These are phyloP conservation scores for Umimayanthus kanabou DNA, from an alignment of 92 coral and sea anemone genomes.

Conservation along the genomic window DNA sequence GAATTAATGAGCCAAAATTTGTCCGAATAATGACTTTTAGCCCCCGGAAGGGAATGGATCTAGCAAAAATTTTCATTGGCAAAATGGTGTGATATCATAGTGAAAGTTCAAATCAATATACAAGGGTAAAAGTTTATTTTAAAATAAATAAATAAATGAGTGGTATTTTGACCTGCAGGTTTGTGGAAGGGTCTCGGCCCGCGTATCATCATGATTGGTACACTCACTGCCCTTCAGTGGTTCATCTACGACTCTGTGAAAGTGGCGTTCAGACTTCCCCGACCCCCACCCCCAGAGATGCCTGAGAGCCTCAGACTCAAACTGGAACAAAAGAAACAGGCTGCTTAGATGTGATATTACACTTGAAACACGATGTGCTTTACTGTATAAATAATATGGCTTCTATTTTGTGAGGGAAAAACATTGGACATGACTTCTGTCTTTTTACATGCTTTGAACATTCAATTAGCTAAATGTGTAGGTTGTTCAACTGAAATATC, in stretches of 20 bases:
- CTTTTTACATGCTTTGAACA: conserved; percentile 10
- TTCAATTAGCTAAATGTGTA: neutral
- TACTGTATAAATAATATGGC: neutral
- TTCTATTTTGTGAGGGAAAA: neutral
- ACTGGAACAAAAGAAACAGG: conserved; percentile 42
- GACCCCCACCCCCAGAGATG: conserved; percentile 99
- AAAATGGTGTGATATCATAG: no score
- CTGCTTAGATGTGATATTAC: neutral
- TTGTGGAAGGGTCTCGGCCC: conserved; percentile 99
- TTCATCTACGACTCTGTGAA: conserved; percentile 99
- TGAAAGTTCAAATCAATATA: no score
- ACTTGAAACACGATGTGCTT: neutral
- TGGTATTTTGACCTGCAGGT: conserved; percentile 43
- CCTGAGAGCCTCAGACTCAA: conserved; percentile 95
- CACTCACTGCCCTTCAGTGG: conserved; percentile 99
- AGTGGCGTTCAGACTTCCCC: conserved; percentile 96
- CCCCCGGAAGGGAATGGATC: no score
- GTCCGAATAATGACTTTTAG: no score
- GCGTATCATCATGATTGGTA: conserved; percentile 99
- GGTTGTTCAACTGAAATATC: neutral
- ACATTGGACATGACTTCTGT: conserved; percentile 22
- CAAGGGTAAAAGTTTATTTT: neutral
- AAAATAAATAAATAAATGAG: neutral
- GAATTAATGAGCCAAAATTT: no score
- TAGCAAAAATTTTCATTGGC: no score